Evolutionary conservation across 1,140 invertebrate species (phyloP), one percentile per base, ranked within the genome.

Genomic region (Adelges cooleyi): DNA sequence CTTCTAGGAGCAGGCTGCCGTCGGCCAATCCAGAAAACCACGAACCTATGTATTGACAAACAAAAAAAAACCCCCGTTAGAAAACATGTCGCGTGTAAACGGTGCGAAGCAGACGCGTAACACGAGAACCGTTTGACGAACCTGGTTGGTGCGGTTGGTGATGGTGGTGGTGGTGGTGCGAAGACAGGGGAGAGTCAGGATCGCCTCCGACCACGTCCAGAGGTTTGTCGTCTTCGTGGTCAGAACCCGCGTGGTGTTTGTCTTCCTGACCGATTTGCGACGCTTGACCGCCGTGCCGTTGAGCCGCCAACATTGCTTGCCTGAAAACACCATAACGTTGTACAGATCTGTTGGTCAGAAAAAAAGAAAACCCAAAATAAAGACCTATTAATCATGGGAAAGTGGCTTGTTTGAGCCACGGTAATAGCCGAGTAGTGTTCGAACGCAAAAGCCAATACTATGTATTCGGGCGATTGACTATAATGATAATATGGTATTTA

Each of bases 121-220:
- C n/a, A n/a, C n/a, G n/a, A n/a, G n/a, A n/a, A n/a, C n/a, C n/a
- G n/a, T n/a, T n/a, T n/a, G n/a, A n/a, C n/a, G n/a, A 6, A 71
- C 71, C 71, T 52, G 71, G 56, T 62, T 62, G 71, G 44, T 70
- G 70, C 54, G 67, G 67, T 29, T 53, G 18, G 38, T 50, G 65
- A 0, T 75, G 75, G 27, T 74, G 77, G 27, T 76, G 75, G 1
- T 73, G 73, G n/a, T 77, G 75, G 3, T 75, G 73, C 4, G 75
- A 74, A 65, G 77, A 80, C 22, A 71, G 33, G 11, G 86, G 86
- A 70, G 84, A 86, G 68, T 87, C 84, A 5, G 66, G 53, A 17
- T 78, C 79, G 20, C 89, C 89, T 0, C 89, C 90, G 0, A 92
- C 90, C 2, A 92, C 90, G 74, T 92, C 90, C 69, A 94, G 77